Conservation (phyloP, 2,113 vertebrate genomes). For the Corythornis vintsioides region DNA sequence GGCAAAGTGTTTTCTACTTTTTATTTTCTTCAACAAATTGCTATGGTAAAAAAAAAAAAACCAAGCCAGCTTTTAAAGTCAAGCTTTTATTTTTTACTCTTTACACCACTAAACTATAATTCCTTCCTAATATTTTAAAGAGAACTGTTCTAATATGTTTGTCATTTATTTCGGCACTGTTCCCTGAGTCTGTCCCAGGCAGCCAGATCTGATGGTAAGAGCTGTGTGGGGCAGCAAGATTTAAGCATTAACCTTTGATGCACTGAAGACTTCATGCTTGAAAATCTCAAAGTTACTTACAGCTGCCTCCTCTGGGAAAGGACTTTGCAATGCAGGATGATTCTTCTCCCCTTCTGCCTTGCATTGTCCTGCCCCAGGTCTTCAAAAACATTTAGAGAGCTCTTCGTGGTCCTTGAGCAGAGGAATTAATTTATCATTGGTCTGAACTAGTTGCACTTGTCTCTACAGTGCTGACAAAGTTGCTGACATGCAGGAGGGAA, state of each 20-base stretch:
- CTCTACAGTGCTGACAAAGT: not conserved
- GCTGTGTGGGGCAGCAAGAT: not conserved
- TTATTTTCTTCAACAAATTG: conserved; percentile 37
- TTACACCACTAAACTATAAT: not conserved
- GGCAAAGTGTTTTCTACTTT: not conserved
- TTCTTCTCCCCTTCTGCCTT: not conserved
- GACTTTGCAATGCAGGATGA: not conserved
- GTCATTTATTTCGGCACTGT: not conserved
- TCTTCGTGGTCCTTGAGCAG: not conserved
- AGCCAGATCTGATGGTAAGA: not conserved
- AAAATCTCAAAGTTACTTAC: not conserved
- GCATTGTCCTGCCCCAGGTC: not conserved
- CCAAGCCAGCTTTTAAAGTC: not conserved
- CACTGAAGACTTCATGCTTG: not conserved
- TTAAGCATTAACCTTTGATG: not conserved
- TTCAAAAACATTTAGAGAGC: not conserved
- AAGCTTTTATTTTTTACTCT: not conserved
- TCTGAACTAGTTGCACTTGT: not conserved
- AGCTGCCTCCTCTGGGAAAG: not conserved
- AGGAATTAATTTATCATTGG: not conserved
- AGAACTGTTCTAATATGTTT: not conserved
- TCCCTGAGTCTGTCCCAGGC: not conserved
- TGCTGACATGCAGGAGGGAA: not conserved
- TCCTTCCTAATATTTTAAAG: not conserved
- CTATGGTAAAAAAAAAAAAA: not conserved